phyloP scores from a whole-genome alignment of 2,113 vertebrate species.

The Ariopsis seemanni region DNA sequence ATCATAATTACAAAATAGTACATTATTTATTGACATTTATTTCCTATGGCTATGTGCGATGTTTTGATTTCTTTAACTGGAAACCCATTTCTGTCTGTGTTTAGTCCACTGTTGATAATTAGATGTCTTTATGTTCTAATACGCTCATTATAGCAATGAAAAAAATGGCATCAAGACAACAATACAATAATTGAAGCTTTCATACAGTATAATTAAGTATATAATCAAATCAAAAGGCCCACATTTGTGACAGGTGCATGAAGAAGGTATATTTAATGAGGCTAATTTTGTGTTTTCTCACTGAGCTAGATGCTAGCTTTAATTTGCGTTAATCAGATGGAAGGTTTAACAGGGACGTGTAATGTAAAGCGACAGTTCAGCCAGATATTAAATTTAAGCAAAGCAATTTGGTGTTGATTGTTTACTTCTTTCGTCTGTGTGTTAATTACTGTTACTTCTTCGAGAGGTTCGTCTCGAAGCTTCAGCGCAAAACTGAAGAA shows the following conservation, averaged over 20 bases:
- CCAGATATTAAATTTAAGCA: neutral
- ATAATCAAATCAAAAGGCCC: neutral
- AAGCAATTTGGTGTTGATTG: neutral
- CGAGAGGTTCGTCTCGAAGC: neutral
- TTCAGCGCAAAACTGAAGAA: neutral
- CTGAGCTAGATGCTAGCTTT: neutral
- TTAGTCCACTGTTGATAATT: neutral
- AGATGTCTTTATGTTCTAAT: neutral
- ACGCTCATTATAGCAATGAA: no score
- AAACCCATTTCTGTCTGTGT: neutral
- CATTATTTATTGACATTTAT: neutral
- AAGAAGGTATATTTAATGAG: constrained; percentile 10
- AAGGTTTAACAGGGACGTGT: neutral
- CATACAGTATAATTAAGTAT: neutral
- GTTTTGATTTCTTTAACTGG: neutral
- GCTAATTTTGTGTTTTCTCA: neutral
- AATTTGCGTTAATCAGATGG: neutral
- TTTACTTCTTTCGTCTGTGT: neutral
- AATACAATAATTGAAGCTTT: neutral
- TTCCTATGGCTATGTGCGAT: neutral
- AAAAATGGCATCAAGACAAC: neutral
- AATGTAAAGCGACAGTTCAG: neutral
- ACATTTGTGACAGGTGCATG: neutral
- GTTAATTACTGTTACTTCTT: neutral
- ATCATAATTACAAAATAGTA: neutral